Evolutionary conservation across 1,140 invertebrate species (phyloP), one percentile per base, ranked within the genome.

Genomic region (Branchinecta lindahli): DNA sequence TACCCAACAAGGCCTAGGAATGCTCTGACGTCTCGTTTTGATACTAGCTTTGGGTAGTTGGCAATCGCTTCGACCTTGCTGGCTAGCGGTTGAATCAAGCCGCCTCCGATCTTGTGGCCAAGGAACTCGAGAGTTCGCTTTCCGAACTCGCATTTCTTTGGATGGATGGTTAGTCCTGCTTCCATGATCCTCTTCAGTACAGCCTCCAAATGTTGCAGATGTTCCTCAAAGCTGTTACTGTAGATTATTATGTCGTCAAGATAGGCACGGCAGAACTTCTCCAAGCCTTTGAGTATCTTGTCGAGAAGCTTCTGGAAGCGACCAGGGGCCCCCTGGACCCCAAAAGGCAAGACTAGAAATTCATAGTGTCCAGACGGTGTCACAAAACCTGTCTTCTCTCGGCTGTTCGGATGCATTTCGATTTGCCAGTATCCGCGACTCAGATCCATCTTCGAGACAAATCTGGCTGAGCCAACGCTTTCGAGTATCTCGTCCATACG

Each of bases 111-210:
- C 4, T 76, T 73, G 68, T 77, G 76, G 0, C 80, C 79, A 12
- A 81, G 70, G 71, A 77, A 81, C 21, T 71, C 75, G 8, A 82
- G 72, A 45, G 73, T 72, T 7, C 69, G 45, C 68, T 74, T 20
- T 45, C 78, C 78, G 72, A 81, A 78, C 33, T 74, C 69, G 70
- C 78, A 79, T 72, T 82, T 80, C 33, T 72, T 68, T n/a, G 65
- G 70, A 46, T 77, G 75, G 21, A 77, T 66, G 44, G 75, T 77
- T 47, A 78, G 66, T 10, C 68, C 66, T 12, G 65, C 68, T 66
- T 71, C 66, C n/a, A 72, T 70, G 3, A 72, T 45, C 12, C 44
- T 52, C 12, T 47, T 10, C 0, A 72, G 71, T n/a, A 74, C 73
- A n/a, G 45, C 52, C n/a, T 72, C 21, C 10, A 74, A 21, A 47